These are phyloP conservation scores for Eleginops maclovinus DNA, from an alignment of 2,113 vertebrate species.

Conservation along the genomic window DNA sequence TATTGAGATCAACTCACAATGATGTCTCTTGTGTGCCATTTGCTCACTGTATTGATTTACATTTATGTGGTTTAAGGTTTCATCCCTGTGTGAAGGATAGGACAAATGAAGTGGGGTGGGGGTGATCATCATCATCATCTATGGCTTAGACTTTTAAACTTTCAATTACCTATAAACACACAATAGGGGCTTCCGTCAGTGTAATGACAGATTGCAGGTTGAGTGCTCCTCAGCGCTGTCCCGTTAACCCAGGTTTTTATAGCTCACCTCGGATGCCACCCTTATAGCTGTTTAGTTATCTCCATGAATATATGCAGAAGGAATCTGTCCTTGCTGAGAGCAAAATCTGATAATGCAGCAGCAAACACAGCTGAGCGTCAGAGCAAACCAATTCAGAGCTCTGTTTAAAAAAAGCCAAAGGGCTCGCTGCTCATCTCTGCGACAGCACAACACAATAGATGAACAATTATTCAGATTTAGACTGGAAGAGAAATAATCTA, in stretches of 20 bases:
- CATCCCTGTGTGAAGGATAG: conserved; percentile 16
- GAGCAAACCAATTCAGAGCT: conserved; percentile 74
- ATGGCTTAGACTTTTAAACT: conserved; percentile 57
- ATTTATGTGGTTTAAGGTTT: conserved; percentile 44
- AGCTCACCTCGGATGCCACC: conserved; percentile 65
- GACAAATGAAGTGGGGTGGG: not conserved
- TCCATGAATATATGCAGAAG: conserved; percentile 79
- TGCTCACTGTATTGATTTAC: conserved; percentile 55
- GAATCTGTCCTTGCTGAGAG: conserved; percentile 80
- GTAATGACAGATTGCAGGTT: conserved; percentile 60
- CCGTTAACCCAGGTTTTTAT: conserved; percentile 70
- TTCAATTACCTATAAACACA: conserved; percentile 79
- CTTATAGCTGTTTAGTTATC: conserved; percentile 73
- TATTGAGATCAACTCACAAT: conserved; percentile 31
- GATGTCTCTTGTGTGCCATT: conserved; percentile 33
- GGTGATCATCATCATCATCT: conserved; percentile 42
- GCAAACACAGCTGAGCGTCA: conserved; percentile 79
- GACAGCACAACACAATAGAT: conserved; percentile 68
- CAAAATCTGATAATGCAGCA: conserved; percentile 81
- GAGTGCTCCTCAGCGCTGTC: conserved; percentile 50
- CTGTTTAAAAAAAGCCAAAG: conserved; percentile 74
- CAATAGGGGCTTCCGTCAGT: conserved; percentile 48
- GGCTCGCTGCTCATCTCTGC: conserved; percentile 67
- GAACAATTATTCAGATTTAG: conserved; percentile 73
- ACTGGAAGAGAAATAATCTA: conserved; percentile 73